Conservation (phyloP, 2,888 invertebrate species). For the Dascillus cervinus region DNA sequence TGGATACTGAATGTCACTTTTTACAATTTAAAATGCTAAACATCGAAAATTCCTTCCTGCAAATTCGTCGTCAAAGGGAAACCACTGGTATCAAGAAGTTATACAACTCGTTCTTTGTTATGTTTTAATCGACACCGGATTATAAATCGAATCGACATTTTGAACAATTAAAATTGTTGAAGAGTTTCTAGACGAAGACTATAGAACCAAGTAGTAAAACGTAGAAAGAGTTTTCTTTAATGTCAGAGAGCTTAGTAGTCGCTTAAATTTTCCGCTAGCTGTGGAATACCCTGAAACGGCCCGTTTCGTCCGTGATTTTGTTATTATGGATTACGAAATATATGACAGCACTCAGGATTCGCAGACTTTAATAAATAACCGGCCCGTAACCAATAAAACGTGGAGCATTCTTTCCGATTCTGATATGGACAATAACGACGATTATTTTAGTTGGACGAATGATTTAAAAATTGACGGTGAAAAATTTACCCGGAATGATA, state of each 20-base stretch:
- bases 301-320: too few relatives aligned
- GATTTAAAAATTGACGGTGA: constrained; percentile 35
- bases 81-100: constrained; percentile 79
- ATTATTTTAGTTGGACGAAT: constrained; percentile 39
- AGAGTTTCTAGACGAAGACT: too few relatives aligned
- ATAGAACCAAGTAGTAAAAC: too few relatives aligned
- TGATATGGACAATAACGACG: constrained; percentile 36
- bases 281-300: too few relatives aligned
- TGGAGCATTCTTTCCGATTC: constrained; percentile 33
- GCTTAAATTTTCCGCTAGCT: too few relatives aligned
- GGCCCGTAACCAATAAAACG: too few relatives aligned
- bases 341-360: constrained; percentile 30
- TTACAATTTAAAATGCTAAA: constrained; percentile 54
- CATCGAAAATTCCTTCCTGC: constrained; percentile 66
- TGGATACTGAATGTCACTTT: constrained; percentile 40
- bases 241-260: too few relatives aligned
- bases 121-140: constrained; percentile 56
- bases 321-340: constrained; percentile 42
- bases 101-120: constrained; percentile 80
- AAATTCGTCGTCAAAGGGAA: constrained; percentile 75
- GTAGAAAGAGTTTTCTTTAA: too few relatives aligned
- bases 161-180: too few relatives aligned
- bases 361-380: too few relatives aligned
- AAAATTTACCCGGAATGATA: constrained; percentile 14
- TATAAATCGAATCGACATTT: constrained; percentile 17